Percentiles rank a stretch among this genome's conserved stretches.
phyloP scores from a whole-genome alignment of 2,797 vertebrate species.

The Ptychobarbus kaznakovi region DNA sequence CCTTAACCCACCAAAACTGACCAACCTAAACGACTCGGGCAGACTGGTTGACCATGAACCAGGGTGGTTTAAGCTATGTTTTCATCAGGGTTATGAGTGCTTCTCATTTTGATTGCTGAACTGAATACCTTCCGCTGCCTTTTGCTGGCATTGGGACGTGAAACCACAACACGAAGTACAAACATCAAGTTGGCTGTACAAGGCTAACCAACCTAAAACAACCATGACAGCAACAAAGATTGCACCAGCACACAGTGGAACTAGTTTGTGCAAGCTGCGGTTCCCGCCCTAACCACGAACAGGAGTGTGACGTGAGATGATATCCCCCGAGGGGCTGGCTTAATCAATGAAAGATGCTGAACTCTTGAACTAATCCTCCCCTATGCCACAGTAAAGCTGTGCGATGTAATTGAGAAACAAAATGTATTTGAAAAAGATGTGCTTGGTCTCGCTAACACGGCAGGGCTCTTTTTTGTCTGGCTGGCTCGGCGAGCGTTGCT shows the following conservation, averaged over 20 bases:
- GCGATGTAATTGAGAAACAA: constrained; percentile 56
- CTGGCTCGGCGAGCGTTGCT: constrained; percentile 69
- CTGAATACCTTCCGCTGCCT: not conserved
- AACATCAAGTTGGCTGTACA: constrained; percentile 10
- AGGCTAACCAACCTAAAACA: constrained; percentile 10
- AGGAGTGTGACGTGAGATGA: constrained; percentile 37
- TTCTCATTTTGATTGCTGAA: constrained; percentile 1
- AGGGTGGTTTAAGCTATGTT: not conserved
- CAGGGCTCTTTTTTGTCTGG: constrained; percentile 73
- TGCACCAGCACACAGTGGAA: constrained; percentile 6
- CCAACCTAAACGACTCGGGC: not conserved
- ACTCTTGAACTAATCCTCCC: constrained; percentile 68
- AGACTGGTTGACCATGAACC: constrained; percentile 17
- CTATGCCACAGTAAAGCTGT: constrained; percentile 70
- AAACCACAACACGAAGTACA: constrained; percentile 15
- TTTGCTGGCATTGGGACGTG: constrained; percentile 1
- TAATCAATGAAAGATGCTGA: constrained; percentile 64
- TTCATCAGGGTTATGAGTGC: constrained; percentile 15
- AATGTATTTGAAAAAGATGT: constrained; percentile 60
- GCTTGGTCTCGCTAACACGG: constrained; percentile 70
- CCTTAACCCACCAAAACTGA: not conserved
- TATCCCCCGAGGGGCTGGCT: constrained; percentile 52
- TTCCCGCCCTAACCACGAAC: constrained; percentile 40
- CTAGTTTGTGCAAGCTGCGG: constrained; percentile 35
- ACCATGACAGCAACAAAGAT: constrained; percentile 13